A percentile compares a stretch with the other conserved stretches of the same genome.
These are phyloP conservation scores for Amphiprion percula DNA, from an alignment of 2,113 vertebrate genomes.

Conservation along the genomic window DNA sequence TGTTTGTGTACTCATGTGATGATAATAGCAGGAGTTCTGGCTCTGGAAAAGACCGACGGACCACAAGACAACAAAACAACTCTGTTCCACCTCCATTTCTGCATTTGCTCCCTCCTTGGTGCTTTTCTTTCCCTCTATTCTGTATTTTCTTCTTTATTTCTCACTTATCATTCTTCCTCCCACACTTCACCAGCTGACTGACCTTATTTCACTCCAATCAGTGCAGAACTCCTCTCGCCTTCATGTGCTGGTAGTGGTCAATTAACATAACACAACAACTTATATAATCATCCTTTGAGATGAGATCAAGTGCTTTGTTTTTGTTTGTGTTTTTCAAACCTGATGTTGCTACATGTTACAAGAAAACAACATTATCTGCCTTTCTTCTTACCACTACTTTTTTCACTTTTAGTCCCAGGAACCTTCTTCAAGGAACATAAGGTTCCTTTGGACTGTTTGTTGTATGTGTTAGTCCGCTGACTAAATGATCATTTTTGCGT, in stretches of 20 bases:
- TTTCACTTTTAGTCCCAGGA: no score
- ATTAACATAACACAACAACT: not conserved
- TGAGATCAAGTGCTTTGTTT: not conserved
- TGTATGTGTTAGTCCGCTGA: no score
- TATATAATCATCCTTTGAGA: constrained; percentile 2
- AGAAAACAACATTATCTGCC: not conserved
- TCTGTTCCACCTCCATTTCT: constrained; percentile 41
- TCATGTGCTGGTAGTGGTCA: not conserved
- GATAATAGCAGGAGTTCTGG: constrained; percentile 37
- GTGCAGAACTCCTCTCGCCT: not conserved
- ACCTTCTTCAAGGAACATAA: no score
- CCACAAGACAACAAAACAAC: constrained; percentile 47
- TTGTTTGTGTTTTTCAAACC: constrained; percentile 1
- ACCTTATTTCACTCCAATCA: constrained; percentile 1
- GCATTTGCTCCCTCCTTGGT: not conserved
- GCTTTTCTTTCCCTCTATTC: constrained; percentile 2
- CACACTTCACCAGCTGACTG: constrained; percentile 17
- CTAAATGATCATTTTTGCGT: no score
- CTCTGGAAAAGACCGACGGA: constrained; percentile 25
- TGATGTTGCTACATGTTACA: not conserved
- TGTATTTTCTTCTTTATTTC: constrained; percentile 9
- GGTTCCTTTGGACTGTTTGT: no score
- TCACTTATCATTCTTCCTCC: constrained; percentile 8
- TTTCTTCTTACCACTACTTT: no score
- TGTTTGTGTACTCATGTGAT: constrained; percentile 49